Base-by-base conservation (phyloP, 1,140 invertebrate genomes). In the Ceratitis capitata region DNA sequence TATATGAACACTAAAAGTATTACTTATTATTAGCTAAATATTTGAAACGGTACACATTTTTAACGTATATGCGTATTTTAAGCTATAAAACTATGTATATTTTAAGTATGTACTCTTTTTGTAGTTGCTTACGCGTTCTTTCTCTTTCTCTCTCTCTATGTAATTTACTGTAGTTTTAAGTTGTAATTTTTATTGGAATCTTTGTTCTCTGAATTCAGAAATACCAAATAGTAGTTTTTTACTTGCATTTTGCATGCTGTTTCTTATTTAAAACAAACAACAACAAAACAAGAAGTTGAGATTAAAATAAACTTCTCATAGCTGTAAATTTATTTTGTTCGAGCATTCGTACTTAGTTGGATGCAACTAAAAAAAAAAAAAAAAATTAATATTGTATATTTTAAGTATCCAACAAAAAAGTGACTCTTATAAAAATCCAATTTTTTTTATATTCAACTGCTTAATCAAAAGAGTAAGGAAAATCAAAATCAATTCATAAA, bases 241-340 rank as follows among this genome's bases (percentile, higher is more conserved):
- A 78, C 69, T 78, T 78, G 69, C 69, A 78, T 78, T n/a, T 78
- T 78, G 69, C 69, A 78, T 78, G 69, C 69, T 35, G 69, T 78
- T 45, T 78, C 69, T 78, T 78, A 26, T 78, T 29, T n/a, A 69
- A 42, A 45, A 23, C 1, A 45, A 74, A 23, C 29, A 39, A 64
- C 32, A 64, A 35, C 32, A 35, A 53, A 53, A 69, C 14, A 35
- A 35, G 19, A 19, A 29, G n/a, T n/a, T n/a, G 3, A 69, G 23
- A 32, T 29, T n/a, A 9, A 26, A 61, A 61, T 61, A 12, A 61
- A 61, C 58, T 61, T 9, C 58, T 26, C 58, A 4, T 61, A 14
- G 10, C 23, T n/a, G 26, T 61, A 61, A 61, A 32, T 29, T 61
- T 16, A 6, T 19, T 69, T 69, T n/a, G 0, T 69, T 39, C 3